Base-by-base conservation (phyloP, 2,797 vertebrate species). In the Enteromius trimaculatus region DNA sequence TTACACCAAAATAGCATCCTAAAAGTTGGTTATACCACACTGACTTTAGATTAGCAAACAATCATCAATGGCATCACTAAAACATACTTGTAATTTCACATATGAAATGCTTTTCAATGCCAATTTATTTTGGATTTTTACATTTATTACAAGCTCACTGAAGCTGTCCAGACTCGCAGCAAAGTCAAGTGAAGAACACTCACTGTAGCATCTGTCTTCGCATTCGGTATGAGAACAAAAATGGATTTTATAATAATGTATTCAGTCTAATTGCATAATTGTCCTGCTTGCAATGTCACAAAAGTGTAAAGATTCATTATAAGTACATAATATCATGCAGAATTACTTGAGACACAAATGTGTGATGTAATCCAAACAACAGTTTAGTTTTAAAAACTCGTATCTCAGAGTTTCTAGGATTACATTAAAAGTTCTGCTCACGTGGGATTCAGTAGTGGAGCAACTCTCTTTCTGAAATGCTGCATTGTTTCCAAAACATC, bases 401-500 rank as follows among this genome's bases (percentile, higher is more conserved):
- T 72, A 51, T 64, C 76, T 78, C 55, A 51, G 21, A 34, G 77
- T 80, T 9, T 55, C 80, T 80, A 34, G 21, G 21, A 55, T 14
- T 29, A 37, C n/a, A 10, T 76, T 49, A 76, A 29, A 84, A 29
- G 31, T 68, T 37, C 26, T 37, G 26, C 47, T 66, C 1, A 65
- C 37, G 14, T 23, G 21, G 0, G 29, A 74, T 14, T 64, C 72
- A 72, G n/a, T 39, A 62, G 9, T 70, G 11, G 74, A 80, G 69
- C 14, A 26, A 44, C 37, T 47, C 6, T 60, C n/a, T 49, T 76
- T 68, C 17, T 39, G 74, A 76, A 23, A 76, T 39, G 1, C 10
- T 21, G 11, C 23, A 10, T 14, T 34, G 49, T 53, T 89, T 84
- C 82, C 60, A 83, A 75, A 64, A 84, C 75, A 82, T 87, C 80